A percentile compares a stretch with the other conserved stretches of the same genome.
These are phyloP conservation scores for Cavia aperea DNA, from an alignment of 2,113 vertebrate genomes.

Conservation along the genomic window DNA sequence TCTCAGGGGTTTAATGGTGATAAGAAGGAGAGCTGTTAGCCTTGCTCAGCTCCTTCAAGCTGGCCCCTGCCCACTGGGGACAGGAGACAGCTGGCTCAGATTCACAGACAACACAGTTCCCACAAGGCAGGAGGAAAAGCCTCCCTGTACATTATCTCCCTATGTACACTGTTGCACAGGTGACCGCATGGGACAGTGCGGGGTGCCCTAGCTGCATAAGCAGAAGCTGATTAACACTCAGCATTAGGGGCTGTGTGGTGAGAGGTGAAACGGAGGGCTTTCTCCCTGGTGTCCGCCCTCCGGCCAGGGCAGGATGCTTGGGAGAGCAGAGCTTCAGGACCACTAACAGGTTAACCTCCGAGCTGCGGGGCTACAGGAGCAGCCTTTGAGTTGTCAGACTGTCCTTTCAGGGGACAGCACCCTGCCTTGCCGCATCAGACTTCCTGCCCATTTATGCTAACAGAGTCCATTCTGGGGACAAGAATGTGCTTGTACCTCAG, in stretches of 20 bases:
- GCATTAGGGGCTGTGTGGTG: accelerated
- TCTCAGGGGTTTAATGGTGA: neutral
- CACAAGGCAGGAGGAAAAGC: accelerated
- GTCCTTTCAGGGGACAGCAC: constrained; percentile 13
- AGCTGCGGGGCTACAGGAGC: constrained; percentile 11
- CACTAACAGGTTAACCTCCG: constrained; percentile 43
- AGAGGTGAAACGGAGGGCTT: neutral
- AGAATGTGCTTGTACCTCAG: constrained; percentile 39
- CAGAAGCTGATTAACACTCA: neutral
- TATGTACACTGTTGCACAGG: accelerated
- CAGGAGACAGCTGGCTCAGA: neutral
- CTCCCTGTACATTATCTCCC: neutral
- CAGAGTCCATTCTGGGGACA: constrained; percentile 44
- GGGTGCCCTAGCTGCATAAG: neutral
- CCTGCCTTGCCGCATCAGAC: constrained; percentile 40
- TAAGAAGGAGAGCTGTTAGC: neutral
- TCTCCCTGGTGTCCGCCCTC: neutral
- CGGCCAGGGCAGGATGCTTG: neutral
- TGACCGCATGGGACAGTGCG: accelerated
- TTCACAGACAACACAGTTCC: neutral
- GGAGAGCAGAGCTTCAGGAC: neutral
- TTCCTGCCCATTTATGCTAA: constrained; percentile 49
- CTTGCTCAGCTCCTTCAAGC: neutral
- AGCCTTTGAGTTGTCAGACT: constrained; percentile 47
- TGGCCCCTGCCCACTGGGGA: neutral